phyloP scores from a whole-genome alignment of 2,888 invertebrate genomes.

The Pheosia gnoma region DNA sequence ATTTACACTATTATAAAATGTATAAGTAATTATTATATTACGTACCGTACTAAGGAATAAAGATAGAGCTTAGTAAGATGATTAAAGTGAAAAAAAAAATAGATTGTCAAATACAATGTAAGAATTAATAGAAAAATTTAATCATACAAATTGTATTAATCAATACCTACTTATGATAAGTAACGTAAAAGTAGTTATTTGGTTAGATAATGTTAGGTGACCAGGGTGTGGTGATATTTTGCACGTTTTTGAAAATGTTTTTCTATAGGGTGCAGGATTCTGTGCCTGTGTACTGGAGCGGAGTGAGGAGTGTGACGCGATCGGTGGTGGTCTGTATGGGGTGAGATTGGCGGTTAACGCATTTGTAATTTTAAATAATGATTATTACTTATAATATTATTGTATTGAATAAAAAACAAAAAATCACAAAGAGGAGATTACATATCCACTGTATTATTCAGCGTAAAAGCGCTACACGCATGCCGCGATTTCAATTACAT shows the following conservation, averaged over 20 bases:
- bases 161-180: slow-evolving; percentile 73
- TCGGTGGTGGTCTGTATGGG: slow-evolving; percentile 66
- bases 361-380: slow-evolving; percentile 68
- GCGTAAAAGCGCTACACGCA: slow-evolving; percentile 75
- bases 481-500: slow-evolving; percentile 24
- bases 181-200: slow-evolving; percentile 76
- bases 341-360: slow-evolving; percentile 64
- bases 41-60: slow-evolving; percentile 74
- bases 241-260: slow-evolving; percentile 84
- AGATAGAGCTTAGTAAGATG: slow-evolving; percentile 83
- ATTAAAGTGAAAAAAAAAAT: slow-evolving; percentile 63
- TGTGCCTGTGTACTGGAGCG: slow-evolving; percentile 71
- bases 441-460: slow-evolving; percentile 76
- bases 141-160: slow-evolving; percentile 78
- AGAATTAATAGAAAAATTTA: slow-evolving; percentile 75
- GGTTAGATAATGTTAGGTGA: slow-evolving; percentile 83
- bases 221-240: slow-evolving; percentile 85
- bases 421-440: slow-evolving; percentile 74
- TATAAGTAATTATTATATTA: slow-evolving; percentile 72
- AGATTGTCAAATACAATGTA: slow-evolving; percentile 75
- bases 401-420: slow-evolving; percentile 55
- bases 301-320: slow-evolving; percentile 60
- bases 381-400: slow-evolving; percentile 45
- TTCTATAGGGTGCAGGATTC: slow-evolving; percentile 74
- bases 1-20: slow-evolving; percentile 82